Evolutionary conservation across 2,797 vertebrate species (phyloP).

Genomic region (Fistularia tabacaria): DNA sequence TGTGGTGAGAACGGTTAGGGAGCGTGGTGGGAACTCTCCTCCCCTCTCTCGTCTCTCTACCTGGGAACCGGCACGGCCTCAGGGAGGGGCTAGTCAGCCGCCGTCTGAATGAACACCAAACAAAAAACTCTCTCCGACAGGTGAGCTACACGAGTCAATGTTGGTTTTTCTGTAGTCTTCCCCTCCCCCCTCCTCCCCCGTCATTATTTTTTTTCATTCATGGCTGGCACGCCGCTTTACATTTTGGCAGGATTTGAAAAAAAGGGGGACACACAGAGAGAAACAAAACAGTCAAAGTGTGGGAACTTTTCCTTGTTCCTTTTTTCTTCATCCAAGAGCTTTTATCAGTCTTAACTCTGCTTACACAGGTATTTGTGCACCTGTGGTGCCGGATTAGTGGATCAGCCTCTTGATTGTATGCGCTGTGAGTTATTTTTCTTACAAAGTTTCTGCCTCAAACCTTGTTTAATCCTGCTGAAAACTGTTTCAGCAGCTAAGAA

Average conservation of each 20-base stretch:
- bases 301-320: slow-evolving; percentile 72
- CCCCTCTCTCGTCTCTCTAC: slow-evolving; percentile 72
- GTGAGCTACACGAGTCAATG: slow-evolving; percentile 80
- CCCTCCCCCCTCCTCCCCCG: slow-evolving; percentile 18
- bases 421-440: slow-evolving; percentile 40
- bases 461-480: slow-evolving; percentile 43
- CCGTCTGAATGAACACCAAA: slow-evolving; percentile 75
- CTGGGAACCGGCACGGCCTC: slow-evolving; percentile 72
- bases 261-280: slow-evolving; percentile 54
- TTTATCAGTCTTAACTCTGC: slow-evolving; percentile 75
- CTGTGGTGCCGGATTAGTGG: slow-evolving; percentile 71
- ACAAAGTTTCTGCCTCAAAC: slow-evolving; percentile 43
- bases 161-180: slow-evolving; percentile 61
- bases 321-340: slow-evolving; percentile 71
- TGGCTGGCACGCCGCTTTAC: slow-evolving; percentile 70
- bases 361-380: slow-evolving; percentile 74
- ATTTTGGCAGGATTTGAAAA: slow-evolving; percentile 64
- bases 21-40: slow-evolving; percentile 87
- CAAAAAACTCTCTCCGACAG: slow-evolving; percentile 75
- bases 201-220: slow-evolving; percentile 65
- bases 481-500: slow-evolving; percentile 26
- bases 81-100: slow-evolving; percentile 69
- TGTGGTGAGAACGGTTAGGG: slow-evolving; percentile 75
- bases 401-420: slow-evolving; percentile 56
- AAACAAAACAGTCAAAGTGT: slow-evolving; percentile 77